Conservation (phyloP, 2,888 invertebrate genomes). For the Nemapogon koenigi region DNA sequence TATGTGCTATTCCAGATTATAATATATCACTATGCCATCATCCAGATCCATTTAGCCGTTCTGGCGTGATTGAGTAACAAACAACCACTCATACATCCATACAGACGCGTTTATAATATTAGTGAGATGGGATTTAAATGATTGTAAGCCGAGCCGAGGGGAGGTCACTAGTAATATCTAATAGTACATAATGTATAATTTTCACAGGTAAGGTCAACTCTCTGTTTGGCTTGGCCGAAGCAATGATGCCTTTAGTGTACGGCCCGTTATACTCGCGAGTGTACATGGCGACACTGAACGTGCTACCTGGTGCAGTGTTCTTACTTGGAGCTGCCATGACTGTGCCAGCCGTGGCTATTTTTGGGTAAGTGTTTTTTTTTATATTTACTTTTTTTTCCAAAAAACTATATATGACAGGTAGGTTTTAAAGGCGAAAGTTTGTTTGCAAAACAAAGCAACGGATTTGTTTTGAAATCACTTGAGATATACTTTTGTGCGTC, state of each 20-base stretch:
- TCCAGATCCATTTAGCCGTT: too few relatives aligned
- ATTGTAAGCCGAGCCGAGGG: too few relatives aligned
- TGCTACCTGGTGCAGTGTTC: constrained; percentile 75
- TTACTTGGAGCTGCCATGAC: constrained; percentile 72
- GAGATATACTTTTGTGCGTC: too few relatives aligned
- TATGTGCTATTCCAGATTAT: too few relatives aligned
- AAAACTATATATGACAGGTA: too few relatives aligned
- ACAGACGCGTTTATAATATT: too few relatives aligned
- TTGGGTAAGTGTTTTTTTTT: constrained; percentile 56
- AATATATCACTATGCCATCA: too few relatives aligned
- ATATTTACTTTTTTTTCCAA: background rate
- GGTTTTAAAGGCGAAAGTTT: background rate
- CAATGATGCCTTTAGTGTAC: constrained; percentile 74
- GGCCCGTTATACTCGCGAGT: constrained; percentile 77
- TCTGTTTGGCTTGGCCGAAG: constrained; percentile 75
- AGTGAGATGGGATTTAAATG: too few relatives aligned
- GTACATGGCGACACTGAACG: constrained; percentile 71
- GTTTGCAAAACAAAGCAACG: background rate
- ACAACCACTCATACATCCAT: too few relatives aligned
- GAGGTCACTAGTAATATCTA: too few relatives aligned
- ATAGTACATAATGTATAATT: too few relatives aligned
- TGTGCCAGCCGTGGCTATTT: constrained; percentile 71
- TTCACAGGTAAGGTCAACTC: constrained; percentile 75
- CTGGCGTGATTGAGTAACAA: too few relatives aligned
- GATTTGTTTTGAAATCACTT: background rate